These are phyloP conservation scores for Tympanuchus pallidicinctus DNA, from an alignment of 2,113 vertebrate species.

Conservation along the genomic window DNA sequence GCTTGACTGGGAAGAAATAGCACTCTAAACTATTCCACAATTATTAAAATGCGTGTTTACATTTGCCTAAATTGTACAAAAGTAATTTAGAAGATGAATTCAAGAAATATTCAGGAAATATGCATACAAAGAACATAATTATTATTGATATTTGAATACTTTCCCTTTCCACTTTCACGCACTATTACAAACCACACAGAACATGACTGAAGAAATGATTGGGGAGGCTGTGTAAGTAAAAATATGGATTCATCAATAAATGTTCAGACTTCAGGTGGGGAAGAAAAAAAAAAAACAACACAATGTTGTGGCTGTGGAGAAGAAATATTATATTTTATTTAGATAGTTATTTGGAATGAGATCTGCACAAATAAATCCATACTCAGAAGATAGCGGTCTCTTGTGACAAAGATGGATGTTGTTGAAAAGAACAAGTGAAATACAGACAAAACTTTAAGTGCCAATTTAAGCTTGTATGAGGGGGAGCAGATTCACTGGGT, in stretches of 20 bases:
- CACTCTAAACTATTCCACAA: slow-evolving; percentile 60
- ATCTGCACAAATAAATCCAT: slow-evolving; percentile 72
- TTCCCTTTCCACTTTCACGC: slow-evolving; percentile 56
- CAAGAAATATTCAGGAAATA: slow-evolving; percentile 73
- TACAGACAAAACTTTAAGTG: not conserved
- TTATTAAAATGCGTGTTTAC: slow-evolving; percentile 73
- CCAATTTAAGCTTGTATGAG: not conserved
- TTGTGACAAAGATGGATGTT: slow-evolving; percentile 67
- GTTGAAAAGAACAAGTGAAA: slow-evolving; percentile 48
- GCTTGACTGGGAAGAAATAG: slow-evolving; percentile 61
- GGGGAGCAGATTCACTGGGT: not conserved
- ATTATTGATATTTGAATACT: slow-evolving; percentile 76
- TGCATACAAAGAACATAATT: slow-evolving; percentile 73
- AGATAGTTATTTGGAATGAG: slow-evolving; percentile 67
- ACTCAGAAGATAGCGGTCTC: slow-evolving; percentile 44
- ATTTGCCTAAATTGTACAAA: slow-evolving; percentile 73
- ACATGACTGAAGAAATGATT: slow-evolving; percentile 62
- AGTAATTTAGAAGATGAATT: slow-evolving; percentile 77
- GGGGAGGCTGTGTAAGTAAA: slow-evolving; percentile 66
- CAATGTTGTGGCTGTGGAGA: not conserved
- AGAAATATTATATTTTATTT: slow-evolving; percentile 64
- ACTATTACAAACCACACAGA: slow-evolving; percentile 63
- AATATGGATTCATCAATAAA: slow-evolving; percentile 74
- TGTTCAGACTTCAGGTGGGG: slow-evolving; percentile 49
- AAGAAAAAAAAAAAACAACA: slow-evolving; percentile 57